A percentile compares a stretch with the other conserved stretches of the same genome.
Evolutionary conservation across 2,797 vertebrate species (phyloP).

Genomic region (Peromyscus melanophrys): DNA sequence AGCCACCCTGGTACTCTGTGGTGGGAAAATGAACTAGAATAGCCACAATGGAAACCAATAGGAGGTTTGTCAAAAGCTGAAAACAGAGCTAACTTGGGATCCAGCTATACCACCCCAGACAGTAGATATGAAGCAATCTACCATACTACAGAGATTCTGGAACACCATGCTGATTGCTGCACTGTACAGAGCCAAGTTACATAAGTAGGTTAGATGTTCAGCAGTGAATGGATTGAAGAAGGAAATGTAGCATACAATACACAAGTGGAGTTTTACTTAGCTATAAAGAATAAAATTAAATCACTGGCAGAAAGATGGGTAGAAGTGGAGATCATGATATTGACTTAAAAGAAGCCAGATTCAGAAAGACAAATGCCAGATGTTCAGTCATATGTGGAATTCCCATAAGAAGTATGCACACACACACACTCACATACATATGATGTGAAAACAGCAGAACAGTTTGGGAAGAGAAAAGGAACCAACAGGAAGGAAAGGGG

Average conservation of each 20-base stretch:
- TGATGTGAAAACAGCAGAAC: neutral
- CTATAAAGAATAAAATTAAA: neutral
- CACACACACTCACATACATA: neutral
- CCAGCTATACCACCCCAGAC: neutral
- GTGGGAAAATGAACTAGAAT: neutral
- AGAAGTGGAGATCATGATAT: neutral
- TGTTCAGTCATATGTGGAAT: neutral
- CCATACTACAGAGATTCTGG: neutral
- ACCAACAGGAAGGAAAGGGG: too few species aligned
- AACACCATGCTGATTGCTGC: neutral
- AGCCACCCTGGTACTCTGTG: neutral
- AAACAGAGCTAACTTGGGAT: neutral
- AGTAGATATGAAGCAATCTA: neutral
- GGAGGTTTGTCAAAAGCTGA: neutral
- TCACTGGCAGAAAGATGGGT: neutral
- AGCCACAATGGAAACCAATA: too few species aligned
- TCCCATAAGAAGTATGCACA: neutral
- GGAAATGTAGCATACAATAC: neutral
- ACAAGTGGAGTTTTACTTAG: neutral
- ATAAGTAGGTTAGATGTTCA: neutral
- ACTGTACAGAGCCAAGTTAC: neutral
- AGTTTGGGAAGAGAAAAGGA: neutral
- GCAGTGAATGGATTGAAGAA: too few species aligned
- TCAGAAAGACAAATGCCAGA: neutral
- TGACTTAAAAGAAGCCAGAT: neutral